These are phyloP conservation scores for Podotricha telesiphe DNA, from an alignment of 2,888 invertebrate genomes.

Conservation along the genomic window DNA sequence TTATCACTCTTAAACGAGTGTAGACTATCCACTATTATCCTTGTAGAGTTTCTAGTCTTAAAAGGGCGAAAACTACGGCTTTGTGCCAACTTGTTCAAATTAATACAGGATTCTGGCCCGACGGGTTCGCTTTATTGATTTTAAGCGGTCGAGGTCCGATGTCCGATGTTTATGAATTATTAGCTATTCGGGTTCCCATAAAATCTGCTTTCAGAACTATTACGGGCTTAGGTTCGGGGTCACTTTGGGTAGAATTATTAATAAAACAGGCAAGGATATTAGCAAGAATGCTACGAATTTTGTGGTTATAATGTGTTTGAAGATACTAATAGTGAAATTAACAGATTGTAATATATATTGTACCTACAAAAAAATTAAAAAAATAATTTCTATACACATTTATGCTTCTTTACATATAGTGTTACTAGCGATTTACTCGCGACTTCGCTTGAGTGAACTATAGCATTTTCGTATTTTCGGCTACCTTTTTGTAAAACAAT, in stretches of 20 bases:
- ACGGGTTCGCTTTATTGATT: constrained; percentile 66
- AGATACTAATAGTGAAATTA: background rate
- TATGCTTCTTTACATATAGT: background rate
- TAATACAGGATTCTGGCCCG: constrained; percentile 65
- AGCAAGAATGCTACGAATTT: constrained; percentile 20
- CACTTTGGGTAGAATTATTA: constrained; percentile 44
- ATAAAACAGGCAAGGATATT: constrained; percentile 23
- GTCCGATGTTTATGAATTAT: constrained; percentile 79
- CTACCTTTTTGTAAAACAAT: too few relatives aligned
- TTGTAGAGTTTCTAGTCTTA: constrained; percentile 63
- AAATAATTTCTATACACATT: background rate
- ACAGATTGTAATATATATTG: background rate
- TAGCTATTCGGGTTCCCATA: constrained; percentile 73
- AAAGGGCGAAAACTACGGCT: constrained; percentile 69
- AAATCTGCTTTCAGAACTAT: constrained; percentile 55
- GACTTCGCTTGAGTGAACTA: too few relatives aligned
- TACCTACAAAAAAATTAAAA: background rate
- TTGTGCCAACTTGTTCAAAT: constrained; percentile 56
- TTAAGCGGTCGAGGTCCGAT: constrained; percentile 58
- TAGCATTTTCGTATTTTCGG: too few relatives aligned
- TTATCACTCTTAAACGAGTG: constrained; percentile 83
- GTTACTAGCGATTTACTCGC: too few relatives aligned
- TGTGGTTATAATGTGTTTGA: background rate
- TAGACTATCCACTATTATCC: constrained; percentile 73
- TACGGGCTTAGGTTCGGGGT: constrained; percentile 32